phyloP scores from a whole-genome alignment of 2,113 vertebrate species.

The Trematocara variabile region DNA sequence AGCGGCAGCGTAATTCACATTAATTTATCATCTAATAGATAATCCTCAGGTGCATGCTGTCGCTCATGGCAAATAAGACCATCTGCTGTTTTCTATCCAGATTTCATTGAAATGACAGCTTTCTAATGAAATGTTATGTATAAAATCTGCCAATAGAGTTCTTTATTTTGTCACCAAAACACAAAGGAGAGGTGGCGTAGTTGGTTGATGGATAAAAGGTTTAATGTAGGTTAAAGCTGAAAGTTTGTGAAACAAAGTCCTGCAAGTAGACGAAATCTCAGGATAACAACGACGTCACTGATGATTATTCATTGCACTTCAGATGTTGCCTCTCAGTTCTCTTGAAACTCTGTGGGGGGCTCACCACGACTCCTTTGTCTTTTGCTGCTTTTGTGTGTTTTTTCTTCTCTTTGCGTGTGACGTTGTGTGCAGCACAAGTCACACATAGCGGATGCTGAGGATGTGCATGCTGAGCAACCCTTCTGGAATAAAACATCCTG shows the following conservation, averaged over 20 bases:
- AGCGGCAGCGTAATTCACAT: conserved; percentile 32
- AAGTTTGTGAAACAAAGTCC: conserved; percentile 13
- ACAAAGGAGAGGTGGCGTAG: not conserved
- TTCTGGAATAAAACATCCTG: not conserved
- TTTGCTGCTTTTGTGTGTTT: not conserved
- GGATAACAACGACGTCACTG: not conserved
- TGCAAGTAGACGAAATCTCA: not conserved
- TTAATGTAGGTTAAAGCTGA: conserved; percentile 4
- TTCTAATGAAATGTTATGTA: conserved; percentile 22
- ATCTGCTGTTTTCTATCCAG: conserved; percentile 53
- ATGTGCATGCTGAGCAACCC: not conserved
- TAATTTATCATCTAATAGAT: conserved; percentile 55
- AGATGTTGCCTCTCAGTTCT: not conserved
- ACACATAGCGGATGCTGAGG: not conserved
- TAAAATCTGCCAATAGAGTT: not conserved
- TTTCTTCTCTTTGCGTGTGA: not conserved
- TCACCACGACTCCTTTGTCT: conserved; percentile 8
- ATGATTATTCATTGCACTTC: not conserved
- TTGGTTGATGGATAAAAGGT: not conserved
- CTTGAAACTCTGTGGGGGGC: not conserved
- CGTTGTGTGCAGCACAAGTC: not conserved
- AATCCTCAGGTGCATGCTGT: conserved; percentile 52
- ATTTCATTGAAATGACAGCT: conserved; percentile 42
- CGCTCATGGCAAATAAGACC: conserved; percentile 34
- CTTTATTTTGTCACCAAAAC: not conserved